Percentiles rank a stretch among this genome's conserved stretches.
phyloP scores from a whole-genome alignment of 30 jellyfish, hydroid and myxozoan genomes.

The Rhopilema esculentum region DNA sequence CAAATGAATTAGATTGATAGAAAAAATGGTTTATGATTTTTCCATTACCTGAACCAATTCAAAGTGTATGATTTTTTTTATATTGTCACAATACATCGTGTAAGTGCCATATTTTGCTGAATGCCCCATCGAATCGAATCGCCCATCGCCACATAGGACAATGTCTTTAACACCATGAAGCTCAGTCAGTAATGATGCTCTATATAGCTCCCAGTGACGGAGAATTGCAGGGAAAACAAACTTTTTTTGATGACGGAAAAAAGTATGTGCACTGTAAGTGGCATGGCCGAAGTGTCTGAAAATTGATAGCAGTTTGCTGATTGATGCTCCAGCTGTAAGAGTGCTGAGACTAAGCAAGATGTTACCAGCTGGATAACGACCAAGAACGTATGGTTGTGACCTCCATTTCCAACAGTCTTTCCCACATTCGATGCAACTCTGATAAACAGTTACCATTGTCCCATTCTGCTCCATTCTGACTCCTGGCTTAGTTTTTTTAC shows the following conservation, averaged over 20 bases:
- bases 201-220: slow-evolving; percentile 19
- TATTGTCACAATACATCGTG: slow-evolving; percentile 31
- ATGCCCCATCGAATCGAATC: slow-evolving; percentile 67
- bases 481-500: slow-evolving; percentile 2
- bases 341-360: slow-evolving; percentile 2
- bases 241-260: not conserved
- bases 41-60: slow-evolving; percentile 58
- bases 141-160: slow-evolving; percentile 12
- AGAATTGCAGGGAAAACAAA: slow-evolving; percentile 35
- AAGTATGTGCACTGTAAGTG: slow-evolving; percentile 8
- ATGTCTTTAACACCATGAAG: not conserved
- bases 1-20: not conserved
- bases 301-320: slow-evolving; percentile 15
- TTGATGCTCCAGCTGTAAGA: slow-evolving; percentile 20
- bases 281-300: slow-evolving; percentile 18
- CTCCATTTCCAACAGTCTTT: slow-evolving; percentile 17
- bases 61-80: slow-evolving; percentile 50
- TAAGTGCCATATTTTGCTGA: slow-evolving; percentile 58
- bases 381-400: slow-evolving; percentile 6
- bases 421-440: slow-evolving; percentile 23
- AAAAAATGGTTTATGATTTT: not conserved
- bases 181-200: slow-evolving; percentile 7
- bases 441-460: slow-evolving; percentile 42
- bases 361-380: slow-evolving; percentile 34
- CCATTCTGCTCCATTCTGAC: slow-evolving; percentile 12